A percentile compares a stretch with the other conserved stretches of the same genome.
phyloP scores from a whole-genome alignment of 2,888 invertebrate species.

The Cephus spinipes region DNA sequence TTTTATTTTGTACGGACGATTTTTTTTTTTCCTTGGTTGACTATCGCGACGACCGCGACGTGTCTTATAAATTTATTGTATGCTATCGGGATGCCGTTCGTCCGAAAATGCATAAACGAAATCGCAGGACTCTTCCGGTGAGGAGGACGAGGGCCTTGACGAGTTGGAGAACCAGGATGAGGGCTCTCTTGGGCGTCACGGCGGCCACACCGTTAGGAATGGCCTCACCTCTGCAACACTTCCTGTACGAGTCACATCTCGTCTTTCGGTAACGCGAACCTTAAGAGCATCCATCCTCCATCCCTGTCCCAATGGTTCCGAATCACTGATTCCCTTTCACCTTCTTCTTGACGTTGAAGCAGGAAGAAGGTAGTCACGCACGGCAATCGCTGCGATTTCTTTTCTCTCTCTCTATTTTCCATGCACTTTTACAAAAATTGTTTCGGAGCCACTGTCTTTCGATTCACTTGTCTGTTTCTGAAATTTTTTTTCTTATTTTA shows the following conservation, averaged over 20 bases:
- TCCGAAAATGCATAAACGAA: conserved; percentile 21
- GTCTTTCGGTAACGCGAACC: conserved; percentile 60
- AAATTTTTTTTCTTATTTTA: neutral
- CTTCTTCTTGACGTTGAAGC: neutral
- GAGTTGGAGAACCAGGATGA: conserved; percentile 63
- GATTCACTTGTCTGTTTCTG: conserved; percentile 10
- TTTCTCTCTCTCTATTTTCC: conserved; percentile 4
- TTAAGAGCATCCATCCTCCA: conserved; percentile 13
- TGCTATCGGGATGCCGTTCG: conserved; percentile 14
- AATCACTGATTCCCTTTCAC: conserved; percentile 7
- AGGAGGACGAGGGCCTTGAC: conserved; percentile 63
- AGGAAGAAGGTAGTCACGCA: neutral
- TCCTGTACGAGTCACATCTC: conserved; percentile 63
- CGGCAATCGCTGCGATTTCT: conserved; percentile 6
- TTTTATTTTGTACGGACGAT: neutral
- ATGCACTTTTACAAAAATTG: neutral
- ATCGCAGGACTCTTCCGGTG: conserved; percentile 59
- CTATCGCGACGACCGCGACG: conserved; percentile 2
- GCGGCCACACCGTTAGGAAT: conserved; percentile 58
- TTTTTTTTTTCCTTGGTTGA: neutral
- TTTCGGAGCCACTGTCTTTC: neutral
- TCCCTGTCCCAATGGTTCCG: conserved; percentile 13
- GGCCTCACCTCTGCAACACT: conserved; percentile 63
- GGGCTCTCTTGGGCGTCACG: conserved; percentile 55
- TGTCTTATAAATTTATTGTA: conserved; percentile 14